Evolutionary conservation across 2,888 invertebrate species (phyloP).

Genomic region (Maniola hyperantus): DNA sequence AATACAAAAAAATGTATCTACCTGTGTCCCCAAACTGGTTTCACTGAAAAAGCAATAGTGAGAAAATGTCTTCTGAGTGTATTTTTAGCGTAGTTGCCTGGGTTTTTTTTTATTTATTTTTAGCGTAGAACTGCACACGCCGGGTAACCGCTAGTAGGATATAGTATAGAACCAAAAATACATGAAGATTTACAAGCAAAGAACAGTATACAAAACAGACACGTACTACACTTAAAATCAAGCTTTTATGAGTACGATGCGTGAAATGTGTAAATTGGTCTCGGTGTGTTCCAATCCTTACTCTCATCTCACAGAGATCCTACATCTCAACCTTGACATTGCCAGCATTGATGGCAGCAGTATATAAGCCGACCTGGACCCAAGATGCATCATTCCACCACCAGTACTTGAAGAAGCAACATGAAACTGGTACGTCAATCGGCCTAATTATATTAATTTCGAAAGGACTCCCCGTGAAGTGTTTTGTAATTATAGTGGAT

Average conservation of each 20-base stretch:
- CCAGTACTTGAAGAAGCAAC: slow-evolving; percentile 60
- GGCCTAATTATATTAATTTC: slow-evolving; percentile 17
- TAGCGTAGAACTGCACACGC: too few species aligned
- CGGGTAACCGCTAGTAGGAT: too few species aligned
- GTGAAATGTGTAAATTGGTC: background rate
- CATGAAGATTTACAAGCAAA: too few species aligned
- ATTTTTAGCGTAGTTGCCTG: too few species aligned
- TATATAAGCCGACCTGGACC: slow-evolving; percentile 63
- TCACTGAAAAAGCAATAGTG: too few species aligned
- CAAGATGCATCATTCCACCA: slow-evolving; percentile 60
- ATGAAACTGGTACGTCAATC: slow-evolving; percentile 72
- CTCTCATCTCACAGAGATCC: slow-evolving; percentile 44
- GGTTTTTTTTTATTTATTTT: too few species aligned
- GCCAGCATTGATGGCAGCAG: slow-evolving; percentile 45
- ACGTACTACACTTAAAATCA: too few species aligned
- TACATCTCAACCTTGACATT: slow-evolving; percentile 64
- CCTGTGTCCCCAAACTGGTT: too few species aligned
- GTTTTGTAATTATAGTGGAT: slow-evolving; percentile 13
- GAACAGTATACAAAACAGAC: too few species aligned
- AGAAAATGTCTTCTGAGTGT: too few species aligned
- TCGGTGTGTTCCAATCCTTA: slow-evolving; percentile 24
- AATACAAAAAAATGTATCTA: too few species aligned
- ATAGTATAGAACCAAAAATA: too few species aligned
- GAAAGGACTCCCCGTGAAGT: slow-evolving; percentile 13
- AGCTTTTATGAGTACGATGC: background rate